phyloP scores from a whole-genome alignment of 2,113 vertebrate genomes.

The Verasper variegatus region DNA sequence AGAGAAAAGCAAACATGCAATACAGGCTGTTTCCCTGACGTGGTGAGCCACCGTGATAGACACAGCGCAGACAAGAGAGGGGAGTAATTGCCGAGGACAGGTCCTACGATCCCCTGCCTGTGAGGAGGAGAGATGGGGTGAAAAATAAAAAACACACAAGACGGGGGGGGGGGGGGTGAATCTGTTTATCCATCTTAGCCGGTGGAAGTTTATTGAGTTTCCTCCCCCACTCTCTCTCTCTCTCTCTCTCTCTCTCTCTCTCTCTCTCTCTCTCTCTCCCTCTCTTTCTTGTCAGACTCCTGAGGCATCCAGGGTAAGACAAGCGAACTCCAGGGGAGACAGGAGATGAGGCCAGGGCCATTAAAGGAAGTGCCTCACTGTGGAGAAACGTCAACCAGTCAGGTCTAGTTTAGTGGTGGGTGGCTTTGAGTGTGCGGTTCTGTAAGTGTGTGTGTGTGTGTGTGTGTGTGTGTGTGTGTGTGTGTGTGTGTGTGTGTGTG shows the following conservation, averaged over 20 bases:
- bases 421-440: slow-evolving; percentile 37
- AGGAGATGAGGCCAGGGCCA: slow-evolving; percentile 69
- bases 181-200: slow-evolving; percentile 62
- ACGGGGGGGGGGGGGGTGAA: neutral
- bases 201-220: slow-evolving; percentile 45
- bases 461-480: slow-evolving; percentile 11
- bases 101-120: slow-evolving; percentile 41
- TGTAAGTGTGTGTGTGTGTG: neutral
- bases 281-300: slow-evolving; percentile 55
- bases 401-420: slow-evolving; percentile 65
- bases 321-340: slow-evolving; percentile 68
- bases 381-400: slow-evolving; percentile 70
- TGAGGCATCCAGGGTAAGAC: slow-evolving; percentile 61
- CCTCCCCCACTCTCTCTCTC: slow-evolving; percentile 1
- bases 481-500: neutral
- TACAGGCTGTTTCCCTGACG: slow-evolving; percentile 32
- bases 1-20: neutral
- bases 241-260: slow-evolving; percentile 38
- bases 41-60: slow-evolving; percentile 28
- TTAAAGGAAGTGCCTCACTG: slow-evolving; percentile 68
- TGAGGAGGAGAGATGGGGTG: slow-evolving; percentile 6
- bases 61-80: slow-evolving; percentile 43
- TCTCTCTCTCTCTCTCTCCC: slow-evolving; percentile 24
- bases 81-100: slow-evolving; percentile 62
- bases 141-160: slow-evolving; percentile 27